Evolutionary conservation across 2,888 invertebrate genomes (phyloP).

Genomic region (Limnephilus auricula): DNA sequence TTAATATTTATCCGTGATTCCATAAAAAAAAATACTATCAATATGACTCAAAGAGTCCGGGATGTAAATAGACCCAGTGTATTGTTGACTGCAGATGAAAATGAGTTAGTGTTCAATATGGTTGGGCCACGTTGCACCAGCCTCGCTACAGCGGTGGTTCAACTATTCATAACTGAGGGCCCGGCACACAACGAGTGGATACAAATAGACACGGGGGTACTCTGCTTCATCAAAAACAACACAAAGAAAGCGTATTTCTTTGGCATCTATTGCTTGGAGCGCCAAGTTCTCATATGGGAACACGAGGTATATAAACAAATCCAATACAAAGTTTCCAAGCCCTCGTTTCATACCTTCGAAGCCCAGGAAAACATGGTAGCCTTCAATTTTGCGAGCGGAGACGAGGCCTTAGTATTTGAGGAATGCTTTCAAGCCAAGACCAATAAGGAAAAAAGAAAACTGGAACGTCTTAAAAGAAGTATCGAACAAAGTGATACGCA

Average conservation of each 20-base stretch:
- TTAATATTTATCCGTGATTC: background rate
- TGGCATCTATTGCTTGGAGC: constrained; percentile 89
- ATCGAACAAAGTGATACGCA: no score
- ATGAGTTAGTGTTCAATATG: constrained; percentile 88
- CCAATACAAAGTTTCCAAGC: constrained; percentile 87
- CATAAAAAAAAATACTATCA: background rate
- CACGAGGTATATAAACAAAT: constrained; percentile 96
- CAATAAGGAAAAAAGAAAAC: constrained; percentile 86
- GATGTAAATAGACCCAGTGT: constrained; percentile 78
- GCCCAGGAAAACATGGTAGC: constrained; percentile 94
- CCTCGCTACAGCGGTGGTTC: constrained; percentile 89
- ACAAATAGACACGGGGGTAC: constrained; percentile 90
- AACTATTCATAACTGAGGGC: constrained; percentile 91
- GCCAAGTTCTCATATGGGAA: constrained; percentile 91
- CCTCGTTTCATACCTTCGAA: constrained; percentile 95
- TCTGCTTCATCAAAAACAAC: constrained; percentile 95
- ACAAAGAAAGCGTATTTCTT: constrained; percentile 92
- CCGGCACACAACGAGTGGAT: constrained; percentile 91
- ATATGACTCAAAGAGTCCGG: constrained; percentile 75
- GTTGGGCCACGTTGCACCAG: constrained; percentile 92
- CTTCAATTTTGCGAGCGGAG: constrained; percentile 95
- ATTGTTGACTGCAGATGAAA: constrained; percentile 88
- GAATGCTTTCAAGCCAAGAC: constrained; percentile 72
- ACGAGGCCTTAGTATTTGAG: constrained; percentile 89
- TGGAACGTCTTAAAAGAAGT: constrained; percentile 80